Evolutionary conservation across 2,888 invertebrate genomes (phyloP).

Genomic region (Digitonthophagus gazella): DNA sequence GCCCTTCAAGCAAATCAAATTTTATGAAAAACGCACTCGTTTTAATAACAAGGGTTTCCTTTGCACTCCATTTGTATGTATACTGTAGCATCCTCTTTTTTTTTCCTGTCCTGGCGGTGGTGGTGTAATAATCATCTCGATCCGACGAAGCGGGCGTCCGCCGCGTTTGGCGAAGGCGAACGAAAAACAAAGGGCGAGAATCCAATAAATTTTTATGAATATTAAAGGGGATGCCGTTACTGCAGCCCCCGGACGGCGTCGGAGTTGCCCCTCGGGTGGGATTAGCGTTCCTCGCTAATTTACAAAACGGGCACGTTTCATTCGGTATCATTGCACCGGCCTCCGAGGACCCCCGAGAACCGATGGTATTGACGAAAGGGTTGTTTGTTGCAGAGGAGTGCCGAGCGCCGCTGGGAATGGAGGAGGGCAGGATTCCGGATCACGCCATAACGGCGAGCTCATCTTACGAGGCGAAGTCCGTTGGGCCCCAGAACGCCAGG

Average conservation of each 20-base stretch:
- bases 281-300: conserved; percentile 13
- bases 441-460: conserved; percentile 83
- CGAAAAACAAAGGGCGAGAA: neutral
- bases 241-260: neutral
- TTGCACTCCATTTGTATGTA: neutral
- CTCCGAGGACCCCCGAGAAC: conserved; percentile 6
- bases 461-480: conserved; percentile 80
- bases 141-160: neutral
- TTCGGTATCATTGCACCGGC: conserved; percentile 1
- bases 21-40: neutral
- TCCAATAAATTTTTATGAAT: neutral
- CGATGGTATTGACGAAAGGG: conserved; percentile 12
- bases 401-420: conserved; percentile 80
- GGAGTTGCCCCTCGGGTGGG: conserved; percentile 7
- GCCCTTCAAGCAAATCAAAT: neutral
- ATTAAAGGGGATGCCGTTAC: neutral
- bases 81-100: neutral
- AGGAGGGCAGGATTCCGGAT: conserved; percentile 80
- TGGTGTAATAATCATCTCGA: neutral
- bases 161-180: neutral
- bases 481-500: conserved; percentile 87
- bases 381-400: conserved; percentile 60
- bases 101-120: neutral
- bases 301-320: conserved; percentile 9
- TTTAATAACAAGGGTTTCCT: neutral